Evolutionary conservation across 2,888 invertebrate genomes (phyloP), one percentile per base, ranked within the genome.

Genomic region (Heterodera filipjevi): DNA sequence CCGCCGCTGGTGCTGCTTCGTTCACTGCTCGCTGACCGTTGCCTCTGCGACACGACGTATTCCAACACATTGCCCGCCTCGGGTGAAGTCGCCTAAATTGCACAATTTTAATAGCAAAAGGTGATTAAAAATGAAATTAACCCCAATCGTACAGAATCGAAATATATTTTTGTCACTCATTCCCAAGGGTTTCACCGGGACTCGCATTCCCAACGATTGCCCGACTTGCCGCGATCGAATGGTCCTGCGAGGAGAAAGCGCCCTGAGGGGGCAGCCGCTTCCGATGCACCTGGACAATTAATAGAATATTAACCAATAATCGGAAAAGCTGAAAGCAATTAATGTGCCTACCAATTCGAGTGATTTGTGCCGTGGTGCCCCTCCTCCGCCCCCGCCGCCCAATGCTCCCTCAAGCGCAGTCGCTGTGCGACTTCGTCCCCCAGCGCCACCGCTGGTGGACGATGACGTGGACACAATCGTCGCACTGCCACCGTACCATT

Each of bases 161-260:
- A n/a, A n/a, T n/a, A n/a, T n/a, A n/a, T n/a, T n/a, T n/a, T n/a
- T n/a, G n/a, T n/a, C n/a, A n/a, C n/a, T n/a, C n/a, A n/a, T n/a
- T n/a, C n/a, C n/a, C n/a, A n/a, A n/a, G n/a, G n/a, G n/a, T n/a
- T n/a, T n/a, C n/a, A n/a, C n/a, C n/a, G n/a, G n/a, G n/a, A n/a
- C n/a, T n/a, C n/a, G n/a, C n/a, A n/a, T n/a, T n/a, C n/a, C n/a
- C n/a, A n/a, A n/a, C n/a, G n/a, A n/a, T n/a, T n/a, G n/a, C n/a
- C n/a, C n/a, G n/a, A n/a, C 16, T 86, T 27, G 87, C 86, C 30
- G 85, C 84, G 6, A 89, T 86, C 0, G 89, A 87, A 77, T 89
- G 89, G 78, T 89, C 89, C 70, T 88, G 87, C 22, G 86, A 86
- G 2, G 87, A 87, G 59, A 85, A 89, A 74, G 84, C 85, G 32